A percentile compares a stretch with the other conserved stretches of the same genome.
Evolutionary conservation across 2,888 invertebrate genomes (phyloP).

Genomic region (Mesochorus sp.): DNA sequence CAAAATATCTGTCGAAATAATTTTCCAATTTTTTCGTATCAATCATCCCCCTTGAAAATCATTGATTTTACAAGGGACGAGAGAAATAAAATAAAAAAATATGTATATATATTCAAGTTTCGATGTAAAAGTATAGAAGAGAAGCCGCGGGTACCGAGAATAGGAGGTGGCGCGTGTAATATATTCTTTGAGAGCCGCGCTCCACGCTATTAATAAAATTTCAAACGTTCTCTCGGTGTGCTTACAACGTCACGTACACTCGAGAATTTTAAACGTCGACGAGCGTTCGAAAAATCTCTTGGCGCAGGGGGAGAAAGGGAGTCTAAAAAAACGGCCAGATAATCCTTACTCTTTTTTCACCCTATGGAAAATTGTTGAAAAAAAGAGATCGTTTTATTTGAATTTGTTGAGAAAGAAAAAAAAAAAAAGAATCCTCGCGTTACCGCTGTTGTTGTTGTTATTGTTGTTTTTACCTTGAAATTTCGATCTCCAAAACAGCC

Average conservation of each 20-base stretch:
- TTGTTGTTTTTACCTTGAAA: conserved; percentile 87
- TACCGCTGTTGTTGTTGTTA: not conserved
- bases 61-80: conserved; percentile 2
- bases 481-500: conserved; percentile 87
- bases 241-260: not conserved
- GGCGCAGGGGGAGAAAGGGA: too few relatives aligned
- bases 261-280: conserved; percentile 21
- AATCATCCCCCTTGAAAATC: not conserved
- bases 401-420: not conserved
- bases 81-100: conserved; percentile 44
- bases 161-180: conserved; percentile 23
- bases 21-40: not conserved
- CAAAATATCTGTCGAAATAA: conserved; percentile 86
- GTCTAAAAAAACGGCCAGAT: too few relatives aligned
- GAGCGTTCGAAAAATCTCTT: not conserved
- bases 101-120: too few relatives aligned
- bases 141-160: conserved; percentile 1
- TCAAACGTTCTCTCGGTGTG: conserved; percentile 27
- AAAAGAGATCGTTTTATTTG: not conserved
- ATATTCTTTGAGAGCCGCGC: conserved; percentile 43
- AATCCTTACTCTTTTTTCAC: too few relatives aligned
- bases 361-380: too few relatives aligned
- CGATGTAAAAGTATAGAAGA: not conserved
- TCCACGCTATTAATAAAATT: conserved; percentile 50
- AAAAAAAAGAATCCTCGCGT: not conserved